Base-by-base conservation (phyloP, 2,888 invertebrate genomes). In the Bellardia pandia region DNA sequence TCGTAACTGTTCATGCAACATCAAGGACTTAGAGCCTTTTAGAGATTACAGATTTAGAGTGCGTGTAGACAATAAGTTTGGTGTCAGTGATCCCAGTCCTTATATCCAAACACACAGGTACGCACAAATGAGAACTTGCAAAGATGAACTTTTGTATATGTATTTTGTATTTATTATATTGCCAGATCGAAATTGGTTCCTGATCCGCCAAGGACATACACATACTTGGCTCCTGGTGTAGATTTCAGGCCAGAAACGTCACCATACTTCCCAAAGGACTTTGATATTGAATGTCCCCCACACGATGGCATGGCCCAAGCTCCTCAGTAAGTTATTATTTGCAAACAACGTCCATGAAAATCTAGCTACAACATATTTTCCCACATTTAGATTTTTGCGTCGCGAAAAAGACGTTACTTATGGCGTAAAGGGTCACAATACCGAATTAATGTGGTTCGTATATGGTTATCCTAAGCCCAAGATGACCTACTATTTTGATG, bases 401-500 rank as follows among this genome's bases (percentile, higher is more conserved):
- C 97, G 97, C 90, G 98, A 98, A 91, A 95, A 96, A 90, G 98
- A 98, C 89, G 95, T 96, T 0, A 97, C 98, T 90, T 99, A 98
- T 92, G 99, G 98, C 0, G 97, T 98, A 9, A 98, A 98, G 92
- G 97, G 97, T 40, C 98, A 98, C 92, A 98, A 98, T 90, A 96
- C 96, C 16, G 98, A 96, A 91, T 94, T 99, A 79, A 97, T 97
- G 94, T 98, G 99, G 96, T 98, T 97, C 93, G 97, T 99, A 14
- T 98, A 98, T 92, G 99, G 99, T 0, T 98, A 98, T 94, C 99
- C 99, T 0, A 98, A 98, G 93, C 99, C 99, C 3, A 97, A 96
- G 92, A 97, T 99, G 95, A 95, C 96, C 4, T 99, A 97, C 94
- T 97, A 96, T 92, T 98, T 97, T 94, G 96, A 98, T 91, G 98